A percentile compares a stretch with the other conserved stretches of the same genome.
These are phyloP conservation scores for Spodoptera exigua DNA, from an alignment of 2,888 invertebrate species.

Conservation along the genomic window DNA sequence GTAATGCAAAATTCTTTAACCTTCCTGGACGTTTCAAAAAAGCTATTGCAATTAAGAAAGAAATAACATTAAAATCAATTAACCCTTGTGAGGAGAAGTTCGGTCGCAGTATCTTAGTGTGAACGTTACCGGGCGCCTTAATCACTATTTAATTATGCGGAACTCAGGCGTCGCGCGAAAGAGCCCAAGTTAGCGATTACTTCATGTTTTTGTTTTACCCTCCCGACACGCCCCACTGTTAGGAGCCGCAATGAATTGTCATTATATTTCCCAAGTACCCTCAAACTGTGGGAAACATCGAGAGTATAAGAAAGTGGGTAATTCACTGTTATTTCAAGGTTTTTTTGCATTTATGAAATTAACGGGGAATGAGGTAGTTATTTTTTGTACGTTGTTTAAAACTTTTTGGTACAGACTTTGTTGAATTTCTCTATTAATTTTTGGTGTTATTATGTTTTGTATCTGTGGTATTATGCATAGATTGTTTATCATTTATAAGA, in stretches of 20 bases:
- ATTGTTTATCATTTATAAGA: no score
- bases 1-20: no score
- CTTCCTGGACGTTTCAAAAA: no score
- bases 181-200: constrained; percentile 73
- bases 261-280: constrained; percentile 51
- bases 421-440: no score
- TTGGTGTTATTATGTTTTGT: no score
- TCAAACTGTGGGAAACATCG: constrained; percentile 35
- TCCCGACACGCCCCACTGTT: constrained; percentile 48
- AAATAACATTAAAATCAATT: constrained; percentile 9
- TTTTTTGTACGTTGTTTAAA: no score
- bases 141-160: constrained; percentile 86
- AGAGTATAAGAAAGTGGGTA: constrained; percentile 15
- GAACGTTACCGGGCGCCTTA: constrained; percentile 67
- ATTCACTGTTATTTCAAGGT: constrained; percentile 30
- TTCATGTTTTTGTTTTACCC: constrained; percentile 74
- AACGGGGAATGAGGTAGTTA: neutral
- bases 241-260: constrained; percentile 57
- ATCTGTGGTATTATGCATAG: no score
- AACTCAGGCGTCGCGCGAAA: constrained; percentile 71
- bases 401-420: no score
- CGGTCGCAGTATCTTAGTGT: constrained; percentile 47
- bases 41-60: no score
- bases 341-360: constrained; percentile 19
- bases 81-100: constrained; percentile 3